A percentile compares a stretch with the other conserved stretches of the same genome.
These are phyloP conservation scores for Mionectes olivaceus DNA, from an alignment of 2,797 vertebrate species.

Conservation along the genomic window DNA sequence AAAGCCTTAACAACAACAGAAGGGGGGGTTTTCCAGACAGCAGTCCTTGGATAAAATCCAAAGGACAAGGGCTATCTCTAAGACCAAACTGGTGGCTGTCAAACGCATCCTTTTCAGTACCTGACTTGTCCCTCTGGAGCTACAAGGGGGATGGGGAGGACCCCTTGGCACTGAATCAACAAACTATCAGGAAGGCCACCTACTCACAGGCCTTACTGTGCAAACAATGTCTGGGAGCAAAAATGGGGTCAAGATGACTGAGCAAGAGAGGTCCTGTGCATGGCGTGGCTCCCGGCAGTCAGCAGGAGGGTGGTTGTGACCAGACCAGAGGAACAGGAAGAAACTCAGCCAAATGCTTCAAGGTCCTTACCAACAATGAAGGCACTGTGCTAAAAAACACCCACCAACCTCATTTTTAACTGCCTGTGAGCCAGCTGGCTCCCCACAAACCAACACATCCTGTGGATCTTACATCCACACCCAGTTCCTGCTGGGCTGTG, in stretches of 20 bases:
- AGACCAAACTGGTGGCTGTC: background rate
- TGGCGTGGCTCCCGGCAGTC: background rate
- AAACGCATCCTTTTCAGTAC: background rate
- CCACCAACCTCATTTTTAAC: background rate
- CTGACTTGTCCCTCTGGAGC: background rate
- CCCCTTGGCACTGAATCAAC: background rate
- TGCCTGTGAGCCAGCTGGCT: conserved; percentile 4
- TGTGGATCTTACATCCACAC: background rate
- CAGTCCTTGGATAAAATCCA: background rate
- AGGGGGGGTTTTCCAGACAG: background rate
- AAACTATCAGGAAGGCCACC: background rate
- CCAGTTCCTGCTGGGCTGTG: background rate
- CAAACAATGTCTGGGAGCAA: background rate
- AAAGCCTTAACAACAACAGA: background rate
- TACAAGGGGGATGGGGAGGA: background rate
- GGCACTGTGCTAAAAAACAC: background rate
- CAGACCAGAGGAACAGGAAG: background rate
- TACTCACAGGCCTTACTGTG: background rate
- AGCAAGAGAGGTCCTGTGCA: background rate
- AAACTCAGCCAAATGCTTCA: background rate
- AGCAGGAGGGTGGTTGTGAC: background rate
- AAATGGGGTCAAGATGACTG: accelerated
- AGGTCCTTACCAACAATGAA: background rate
- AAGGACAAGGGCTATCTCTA: background rate
- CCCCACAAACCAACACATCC: conserved; percentile 15